Base-by-base conservation (phyloP, 2,113 vertebrate species). In the Halcyon senegalensis region DNA sequence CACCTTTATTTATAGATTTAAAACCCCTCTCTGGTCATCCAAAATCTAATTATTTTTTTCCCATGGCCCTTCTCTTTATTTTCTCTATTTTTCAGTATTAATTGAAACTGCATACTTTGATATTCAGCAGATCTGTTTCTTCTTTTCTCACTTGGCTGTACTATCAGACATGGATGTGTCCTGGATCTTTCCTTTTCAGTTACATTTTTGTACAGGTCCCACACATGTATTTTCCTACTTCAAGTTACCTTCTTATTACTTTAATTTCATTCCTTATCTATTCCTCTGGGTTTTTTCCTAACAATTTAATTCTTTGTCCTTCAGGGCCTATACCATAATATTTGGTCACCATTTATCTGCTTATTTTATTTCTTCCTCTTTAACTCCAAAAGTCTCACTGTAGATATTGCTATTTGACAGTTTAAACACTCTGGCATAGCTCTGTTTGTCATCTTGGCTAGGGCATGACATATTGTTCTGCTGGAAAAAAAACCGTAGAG, bases 291-390 rank as follows among this genome's bases (percentile, higher is more conserved):
- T 89, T 92, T 64, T 70, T 70, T 31, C 50, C 66, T 88, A 74
- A 89, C 78, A 77, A 79, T 80, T 94, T 85, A 66, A 25, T 53
- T 86, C 33, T 83, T 81, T 67, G 56, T 82, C 87, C 79, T 94
- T 79, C n/a, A 51, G 63, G 76, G 35, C 18, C 63, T 69, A 46
- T 46, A 60, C 64, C 44, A 66, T 91, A 92, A 91, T 96, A 92
- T 69, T 93, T 17, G 28, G 46, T 87, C 68, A 91, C 75, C 44
- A 75, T 92, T 95, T 94, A 69, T 90, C 88, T 90, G 77, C 81
- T 96, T 94, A 67, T 95, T 97, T 96, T 88, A 63, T 77, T 91
- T 77, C 56, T 91, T 94, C 21, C 35, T 51, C 82, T 84, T 88
- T 81, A 70, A 50, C 21, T 89, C 82, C 35, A 8, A 72, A 55